Evolutionary conservation across 1,140 invertebrate genomes (phyloP), one percentile per base, ranked within the genome.

Genomic region (Solenopsis invicta): DNA sequence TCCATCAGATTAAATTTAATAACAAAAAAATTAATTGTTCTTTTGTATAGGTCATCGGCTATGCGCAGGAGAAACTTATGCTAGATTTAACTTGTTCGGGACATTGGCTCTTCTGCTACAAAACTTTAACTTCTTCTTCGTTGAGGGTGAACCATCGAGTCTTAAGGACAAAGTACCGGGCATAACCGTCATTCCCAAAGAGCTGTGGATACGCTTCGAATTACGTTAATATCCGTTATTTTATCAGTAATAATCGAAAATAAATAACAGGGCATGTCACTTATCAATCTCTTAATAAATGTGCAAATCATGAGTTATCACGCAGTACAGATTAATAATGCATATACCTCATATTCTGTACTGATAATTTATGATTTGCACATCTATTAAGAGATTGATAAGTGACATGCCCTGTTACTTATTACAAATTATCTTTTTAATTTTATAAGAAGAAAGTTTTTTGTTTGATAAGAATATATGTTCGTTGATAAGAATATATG

Each of bases 51-150:
- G 97, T 4, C 96, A 96, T 88, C 94, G 97, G 56, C 92, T 97
- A 0, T 98, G 98, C 90, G 96, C 97, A 0, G 98, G 97, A 0
- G 97, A 98, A 94, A 97, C 97, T 0, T 97, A 97, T 87, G 96
- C 97, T 0, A 95, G 97, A 2, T 96, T 97, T 86, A 96, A 96
- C 75, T 94, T 97, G 71, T 98, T 98, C 89, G 93, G 96, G 45
- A 95, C 97, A 66, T 96, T 97, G 18, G 91, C 97, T 0, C 95
- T 94, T 1, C 92, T 98, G 45, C 93, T 97, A 89, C 97, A 98
- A 93, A 96, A 96, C 10, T 98, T 98, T 91, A 93, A 94, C 24
- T 95, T 96, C 56, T 84, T 86, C 0, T 92, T 95, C 4, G 92
- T 94, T 1, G 90, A 94, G 0, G 93, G 92, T 6, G 92, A 96